phyloP scores from a whole-genome alignment of 1,140 invertebrate genomes.

The Aphaenogaster floridana region DNA sequence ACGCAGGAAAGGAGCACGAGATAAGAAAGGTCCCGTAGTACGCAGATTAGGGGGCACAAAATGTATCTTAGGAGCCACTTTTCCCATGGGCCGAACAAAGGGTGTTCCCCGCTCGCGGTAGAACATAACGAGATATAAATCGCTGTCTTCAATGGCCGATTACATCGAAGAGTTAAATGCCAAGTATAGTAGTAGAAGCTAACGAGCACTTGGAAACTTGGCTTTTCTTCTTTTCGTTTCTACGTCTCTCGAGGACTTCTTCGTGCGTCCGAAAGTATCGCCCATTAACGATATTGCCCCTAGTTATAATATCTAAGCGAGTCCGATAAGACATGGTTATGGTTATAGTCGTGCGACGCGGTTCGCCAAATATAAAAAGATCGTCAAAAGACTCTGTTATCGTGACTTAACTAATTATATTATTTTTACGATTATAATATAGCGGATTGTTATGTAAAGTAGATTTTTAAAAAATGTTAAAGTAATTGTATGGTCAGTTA shows the following conservation, averaged over 20 bases:
- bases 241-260: conserved; percentile 18
- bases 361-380: conserved; percentile 5
- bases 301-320: conserved; percentile 38
- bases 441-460: neutral
- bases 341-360: conserved; percentile 11
- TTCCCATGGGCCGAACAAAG: conserved; percentile 63
- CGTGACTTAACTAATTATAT: neutral
- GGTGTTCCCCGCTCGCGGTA: neutral
- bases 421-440: conserved; percentile 4
- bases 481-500: neutral
- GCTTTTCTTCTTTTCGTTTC: conserved; percentile 42
- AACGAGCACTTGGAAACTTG: conserved; percentile 3
- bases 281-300: conserved; percentile 29
- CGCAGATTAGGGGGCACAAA: conserved; percentile 75
- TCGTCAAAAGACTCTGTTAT: neutral
- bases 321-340: conserved; percentile 51
- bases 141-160: conserved; percentile 60
- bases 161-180: conserved; percentile 64
- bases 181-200: conserved; percentile 6
- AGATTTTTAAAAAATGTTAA: neutral
- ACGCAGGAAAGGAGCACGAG: conserved; percentile 46
- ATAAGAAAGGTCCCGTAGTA: conserved; percentile 67
- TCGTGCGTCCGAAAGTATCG: conserved; percentile 22
- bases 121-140: conserved; percentile 73
- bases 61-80: conserved; percentile 77